Percentiles rank a stretch among this genome's conserved stretches.
These are phyloP conservation scores for Oreocharis arfaki DNA, from an alignment of 2,113 vertebrate species.

Conservation along the genomic window DNA sequence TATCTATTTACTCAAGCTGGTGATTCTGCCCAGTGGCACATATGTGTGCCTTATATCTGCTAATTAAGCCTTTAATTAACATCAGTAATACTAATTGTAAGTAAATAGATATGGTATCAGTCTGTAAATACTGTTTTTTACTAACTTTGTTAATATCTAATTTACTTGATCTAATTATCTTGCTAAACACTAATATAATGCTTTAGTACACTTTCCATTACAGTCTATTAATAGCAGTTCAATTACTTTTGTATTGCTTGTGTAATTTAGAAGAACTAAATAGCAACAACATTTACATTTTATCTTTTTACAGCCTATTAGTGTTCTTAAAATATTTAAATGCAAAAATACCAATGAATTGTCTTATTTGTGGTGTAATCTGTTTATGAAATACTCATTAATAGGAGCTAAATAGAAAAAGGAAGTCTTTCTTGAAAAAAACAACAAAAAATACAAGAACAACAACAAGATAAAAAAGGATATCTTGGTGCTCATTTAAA, in stretches of 20 bases:
- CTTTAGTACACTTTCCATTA: neutral
- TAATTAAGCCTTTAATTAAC: conserved; percentile 38
- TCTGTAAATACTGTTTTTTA: conserved; percentile 9
- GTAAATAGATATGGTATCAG: neutral
- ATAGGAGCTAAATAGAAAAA: neutral
- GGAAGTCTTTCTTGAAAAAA: neutral
- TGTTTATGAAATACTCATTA: neutral
- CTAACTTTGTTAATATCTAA: conserved; percentile 7
- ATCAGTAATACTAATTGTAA: neutral
- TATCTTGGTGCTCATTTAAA: neutral
- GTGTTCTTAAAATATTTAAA: neutral
- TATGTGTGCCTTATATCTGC: neutral
- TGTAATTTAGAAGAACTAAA: conserved; percentile 35
- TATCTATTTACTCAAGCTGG: neutral
- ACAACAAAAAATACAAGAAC: neutral
- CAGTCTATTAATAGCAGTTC: conserved; percentile 25
- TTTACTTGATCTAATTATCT: conserved; percentile 24
- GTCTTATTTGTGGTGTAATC: neutral
- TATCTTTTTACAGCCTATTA: neutral
- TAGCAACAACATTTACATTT: neutral
- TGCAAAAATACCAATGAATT: neutral
- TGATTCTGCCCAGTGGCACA: neutral
- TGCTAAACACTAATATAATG: conserved; percentile 29
- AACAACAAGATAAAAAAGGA: neutral
- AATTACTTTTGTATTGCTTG: conserved; percentile 27